Conservation (phyloP, 2,113 vertebrate species). For the Nyctereutes procyonoides region DNA sequence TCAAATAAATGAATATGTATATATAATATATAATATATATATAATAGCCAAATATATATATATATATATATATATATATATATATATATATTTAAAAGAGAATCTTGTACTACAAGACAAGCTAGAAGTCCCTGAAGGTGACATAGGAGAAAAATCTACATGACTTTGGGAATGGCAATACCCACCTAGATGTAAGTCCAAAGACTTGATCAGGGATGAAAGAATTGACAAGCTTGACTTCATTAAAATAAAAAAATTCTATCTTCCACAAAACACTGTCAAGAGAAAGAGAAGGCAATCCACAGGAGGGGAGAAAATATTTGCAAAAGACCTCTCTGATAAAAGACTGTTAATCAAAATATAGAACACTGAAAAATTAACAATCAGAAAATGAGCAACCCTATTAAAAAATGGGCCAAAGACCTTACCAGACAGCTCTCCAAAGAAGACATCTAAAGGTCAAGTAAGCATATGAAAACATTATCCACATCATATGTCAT, state of each 20-base stretch:
- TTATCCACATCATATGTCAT: not conserved
- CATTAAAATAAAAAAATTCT: not conserved
- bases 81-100: not conserved
- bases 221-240: not conserved
- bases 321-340: not conserved
- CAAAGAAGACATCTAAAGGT: not conserved
- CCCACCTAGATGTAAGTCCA: not conserved
- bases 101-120: not conserved
- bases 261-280: not conserved
- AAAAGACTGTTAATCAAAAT: not conserved
- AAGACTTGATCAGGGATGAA: not conserved
- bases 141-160: not conserved
- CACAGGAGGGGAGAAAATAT: not conserved
- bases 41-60: too few relatives aligned
- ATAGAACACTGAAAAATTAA: not conserved
- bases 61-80: too few relatives aligned
- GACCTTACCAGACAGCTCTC: not conserved
- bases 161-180: not conserved
- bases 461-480: not conserved
- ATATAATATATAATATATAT: too few relatives aligned
- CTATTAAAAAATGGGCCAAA: not conserved
- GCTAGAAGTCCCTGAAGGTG: not conserved
- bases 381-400: not conserved
- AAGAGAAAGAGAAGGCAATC: not conserved
- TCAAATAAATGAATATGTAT: too few relatives aligned